These are phyloP conservation scores for Edolisoma coerulescens DNA, from an alignment of 2,113 vertebrate species.

Conservation along the genomic window DNA sequence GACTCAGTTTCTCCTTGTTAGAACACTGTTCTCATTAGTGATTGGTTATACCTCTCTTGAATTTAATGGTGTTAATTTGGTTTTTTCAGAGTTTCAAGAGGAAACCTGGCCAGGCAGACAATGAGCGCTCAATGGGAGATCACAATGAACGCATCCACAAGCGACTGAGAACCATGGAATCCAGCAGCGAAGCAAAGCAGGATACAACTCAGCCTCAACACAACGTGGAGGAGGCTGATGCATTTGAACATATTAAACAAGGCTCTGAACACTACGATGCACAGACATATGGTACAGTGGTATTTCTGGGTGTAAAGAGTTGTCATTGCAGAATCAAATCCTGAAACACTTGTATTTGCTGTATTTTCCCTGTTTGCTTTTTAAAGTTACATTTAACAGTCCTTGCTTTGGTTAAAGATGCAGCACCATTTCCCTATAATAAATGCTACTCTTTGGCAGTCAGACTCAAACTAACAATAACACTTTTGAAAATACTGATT, in stretches of 20 bases:
- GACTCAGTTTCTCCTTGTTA: neutral
- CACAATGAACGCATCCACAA: constrained; percentile 84
- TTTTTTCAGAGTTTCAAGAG: constrained; percentile 88
- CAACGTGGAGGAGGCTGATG: constrained; percentile 77
- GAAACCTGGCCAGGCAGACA: constrained; percentile 89
- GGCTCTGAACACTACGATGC: constrained; percentile 80
- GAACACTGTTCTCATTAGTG: neutral
- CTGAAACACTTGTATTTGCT: neutral
- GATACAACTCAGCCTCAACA: constrained; percentile 30
- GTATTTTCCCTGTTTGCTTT: neutral
- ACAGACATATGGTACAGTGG: constrained; percentile 87
- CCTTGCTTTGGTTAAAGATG: neutral
- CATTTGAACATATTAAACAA: constrained; percentile 87
- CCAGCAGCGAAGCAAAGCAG: constrained; percentile 49
- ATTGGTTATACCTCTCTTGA: neutral
- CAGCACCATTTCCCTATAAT: neutral
- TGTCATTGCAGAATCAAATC: neutral
- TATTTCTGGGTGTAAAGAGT: neutral
- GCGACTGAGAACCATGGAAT: constrained; percentile 83
- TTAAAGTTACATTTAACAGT: neutral
- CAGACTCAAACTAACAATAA: neutral
- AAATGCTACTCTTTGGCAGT: neutral
- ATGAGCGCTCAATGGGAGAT: constrained; percentile 86
- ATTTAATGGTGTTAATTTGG: neutral
- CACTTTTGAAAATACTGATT: neutral